phyloP scores from a whole-genome alignment of 2,888 invertebrate genomes.

The Polylopha cassiicola region DNA sequence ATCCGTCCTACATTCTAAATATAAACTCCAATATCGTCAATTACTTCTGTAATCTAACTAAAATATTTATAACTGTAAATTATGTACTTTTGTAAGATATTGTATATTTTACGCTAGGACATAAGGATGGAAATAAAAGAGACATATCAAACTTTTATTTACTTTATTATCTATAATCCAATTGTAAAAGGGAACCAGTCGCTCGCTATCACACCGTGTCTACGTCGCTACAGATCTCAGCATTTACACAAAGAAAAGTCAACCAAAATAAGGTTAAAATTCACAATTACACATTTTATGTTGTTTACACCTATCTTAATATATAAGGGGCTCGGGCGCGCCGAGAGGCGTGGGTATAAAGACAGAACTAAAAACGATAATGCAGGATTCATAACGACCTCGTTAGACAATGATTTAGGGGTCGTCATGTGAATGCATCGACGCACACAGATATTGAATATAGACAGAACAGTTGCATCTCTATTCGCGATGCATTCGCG shows the following conservation, averaged over 20 bases:
- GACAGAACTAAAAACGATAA: conserved; percentile 5
- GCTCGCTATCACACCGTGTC: conserved; percentile 70
- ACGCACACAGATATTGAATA: conserved; percentile 34
- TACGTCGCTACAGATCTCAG: conserved; percentile 69
- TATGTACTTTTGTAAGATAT: conserved; percentile 18
- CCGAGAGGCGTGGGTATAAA: conserved; percentile 33
- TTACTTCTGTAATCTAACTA: not conserved
- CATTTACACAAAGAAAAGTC: conserved; percentile 75
- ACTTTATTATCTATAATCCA: conserved; percentile 74
- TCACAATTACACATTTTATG: conserved; percentile 77
- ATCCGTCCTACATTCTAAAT: conserved; percentile 6
- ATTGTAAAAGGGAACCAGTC: conserved; percentile 76
- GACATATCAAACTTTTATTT: conserved; percentile 67
- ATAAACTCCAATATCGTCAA: conserved; percentile 3
- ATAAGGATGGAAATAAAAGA: conserved; percentile 36
- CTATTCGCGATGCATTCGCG: conserved; percentile 35
- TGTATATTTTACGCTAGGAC: conserved; percentile 7
- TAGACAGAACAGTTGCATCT: conserved; percentile 39
- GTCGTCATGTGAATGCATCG: conserved; percentile 32
- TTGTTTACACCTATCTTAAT: conserved; percentile 67
- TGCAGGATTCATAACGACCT: too few species aligned
- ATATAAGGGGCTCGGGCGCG: conserved; percentile 46
- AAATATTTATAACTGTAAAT: conserved; percentile 13
- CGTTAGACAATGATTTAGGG: too few species aligned
- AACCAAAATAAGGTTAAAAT: conserved; percentile 72